These are phyloP conservation scores for Danionella cerebrum DNA, from an alignment of 2,113 vertebrate species.

Conservation along the genomic window DNA sequence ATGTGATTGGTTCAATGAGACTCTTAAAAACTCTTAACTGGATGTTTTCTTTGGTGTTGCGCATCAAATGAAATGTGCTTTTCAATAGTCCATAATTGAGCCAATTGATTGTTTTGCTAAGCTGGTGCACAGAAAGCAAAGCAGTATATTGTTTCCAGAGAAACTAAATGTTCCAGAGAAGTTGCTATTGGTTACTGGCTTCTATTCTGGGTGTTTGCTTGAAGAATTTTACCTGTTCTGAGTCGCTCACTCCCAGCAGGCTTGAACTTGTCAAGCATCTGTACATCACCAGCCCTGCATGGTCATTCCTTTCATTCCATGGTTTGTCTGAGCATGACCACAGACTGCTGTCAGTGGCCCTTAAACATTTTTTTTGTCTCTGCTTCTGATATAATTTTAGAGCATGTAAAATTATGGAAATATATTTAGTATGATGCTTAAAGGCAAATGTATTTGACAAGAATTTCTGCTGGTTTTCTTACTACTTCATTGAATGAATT, in stretches of 20 bases:
- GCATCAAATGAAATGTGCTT: too few species aligned
- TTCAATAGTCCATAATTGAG: too few species aligned
- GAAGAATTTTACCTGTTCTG: background rate
- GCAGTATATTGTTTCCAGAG: conserved; percentile 10
- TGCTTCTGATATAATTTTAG: background rate
- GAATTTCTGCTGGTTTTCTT: too few species aligned
- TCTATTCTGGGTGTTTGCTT: conserved; percentile 1
- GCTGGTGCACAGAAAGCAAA: too few species aligned
- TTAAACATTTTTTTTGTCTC: background rate
- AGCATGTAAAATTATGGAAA: background rate
- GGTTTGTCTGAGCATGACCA: conserved; percentile 55
- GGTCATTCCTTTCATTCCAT: conserved; percentile 65
- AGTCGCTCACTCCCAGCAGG: conserved; percentile 21
- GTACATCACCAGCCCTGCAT: conserved; percentile 43
- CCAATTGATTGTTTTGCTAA: too few species aligned
- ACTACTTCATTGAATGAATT: too few species aligned
- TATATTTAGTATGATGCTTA: too few species aligned
- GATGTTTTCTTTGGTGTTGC: too few species aligned
- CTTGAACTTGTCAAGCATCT: conserved; percentile 44
- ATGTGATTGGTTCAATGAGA: too few species aligned
- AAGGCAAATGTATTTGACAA: too few species aligned
- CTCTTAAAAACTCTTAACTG: too few species aligned
- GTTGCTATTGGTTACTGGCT: conserved; percentile 35
- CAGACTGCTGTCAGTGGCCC: conserved; percentile 8
- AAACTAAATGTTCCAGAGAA: conserved; percentile 3